Evolutionary conservation across 2,113 vertebrate species (phyloP), one percentile per base, ranked within the genome.

Genomic region (Bufo bufo): DNA sequence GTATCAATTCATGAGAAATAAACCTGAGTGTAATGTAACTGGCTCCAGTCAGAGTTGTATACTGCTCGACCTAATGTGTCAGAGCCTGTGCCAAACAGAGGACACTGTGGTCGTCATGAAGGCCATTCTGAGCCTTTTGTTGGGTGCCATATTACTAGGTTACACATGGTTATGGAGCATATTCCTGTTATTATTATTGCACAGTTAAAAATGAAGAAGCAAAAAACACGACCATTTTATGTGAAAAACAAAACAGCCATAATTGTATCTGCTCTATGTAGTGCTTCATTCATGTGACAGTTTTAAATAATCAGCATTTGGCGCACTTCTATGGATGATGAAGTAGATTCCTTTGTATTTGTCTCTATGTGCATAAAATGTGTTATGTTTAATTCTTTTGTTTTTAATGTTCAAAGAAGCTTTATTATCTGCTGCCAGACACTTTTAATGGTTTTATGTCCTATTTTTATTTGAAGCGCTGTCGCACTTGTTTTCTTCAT

Each of bases 301-400:
- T 6, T 47, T 47, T 4, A 47, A 17, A 82, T 47, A 82, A 17
- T 9, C 52, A 43, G 43, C 58, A 19, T 20, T 33, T 82, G 45
- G 80, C 45, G 19, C 43, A 49, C 17, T 65, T 50, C 17, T 65
- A 19, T 11, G 59, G 45, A 14, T 82, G 61, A 45, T 65, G 45
- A 82, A 14, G 10, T 50, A 49, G 9, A 47, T 49, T 50, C 58
- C 54, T 6, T 82, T 82, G 59, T 82, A 16, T 50, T 82, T 82
- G 59, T 4, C 13, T 19, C 45, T 11, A 6, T 45, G 17, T 50
- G 19, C 59, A 65, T 65, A 82, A 65, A 82, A 65, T 23, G 45
- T 20, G 19, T 82, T 54, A 59, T 85, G 23, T 85, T 85, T 85
- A 71, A 84, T 85, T 74, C 69, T 45, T 59, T 85, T 85, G 52